Percentiles rank a stretch among this genome's conserved stretches.
phyloP scores from a whole-genome alignment of 2,888 invertebrate genomes.

The Callinectes sapidus region DNA sequence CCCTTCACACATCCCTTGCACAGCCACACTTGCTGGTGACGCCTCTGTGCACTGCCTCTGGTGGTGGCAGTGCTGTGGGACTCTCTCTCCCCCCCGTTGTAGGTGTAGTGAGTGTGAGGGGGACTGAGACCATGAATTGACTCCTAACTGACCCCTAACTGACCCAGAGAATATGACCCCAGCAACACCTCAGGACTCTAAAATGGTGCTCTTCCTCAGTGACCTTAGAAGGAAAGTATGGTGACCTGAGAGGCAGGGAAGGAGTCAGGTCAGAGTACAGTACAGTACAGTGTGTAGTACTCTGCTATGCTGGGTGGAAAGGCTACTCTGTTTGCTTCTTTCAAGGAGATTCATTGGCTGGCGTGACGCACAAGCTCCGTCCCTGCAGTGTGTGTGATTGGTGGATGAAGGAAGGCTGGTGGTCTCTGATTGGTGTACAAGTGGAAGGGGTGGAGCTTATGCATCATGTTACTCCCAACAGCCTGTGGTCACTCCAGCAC shows the following conservation, averaged over 20 bases:
- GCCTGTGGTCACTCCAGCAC: background rate
- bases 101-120: background rate
- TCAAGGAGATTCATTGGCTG: background rate
- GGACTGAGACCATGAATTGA: background rate
- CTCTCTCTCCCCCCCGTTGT: background rate
- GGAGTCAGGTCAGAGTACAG: background rate
- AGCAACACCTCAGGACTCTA: background rate
- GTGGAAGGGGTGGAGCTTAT: background rate
- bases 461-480: background rate
- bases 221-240: background rate
- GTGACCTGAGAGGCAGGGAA: background rate
- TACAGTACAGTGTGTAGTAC: background rate
- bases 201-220: background rate
- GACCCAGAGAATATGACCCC: background rate
- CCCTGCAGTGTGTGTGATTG: background rate
- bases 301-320: background rate
- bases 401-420: background rate
- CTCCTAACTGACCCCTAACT: background rate
- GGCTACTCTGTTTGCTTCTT: background rate
- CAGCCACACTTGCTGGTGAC: background rate
- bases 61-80: background rate
- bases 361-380: background rate
- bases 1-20: background rate
- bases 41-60: background rate
- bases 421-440: background rate